Evolutionary conservation across 2,797 vertebrate genomes (phyloP).

Genomic region (Sebastes wilsoni): DNA sequence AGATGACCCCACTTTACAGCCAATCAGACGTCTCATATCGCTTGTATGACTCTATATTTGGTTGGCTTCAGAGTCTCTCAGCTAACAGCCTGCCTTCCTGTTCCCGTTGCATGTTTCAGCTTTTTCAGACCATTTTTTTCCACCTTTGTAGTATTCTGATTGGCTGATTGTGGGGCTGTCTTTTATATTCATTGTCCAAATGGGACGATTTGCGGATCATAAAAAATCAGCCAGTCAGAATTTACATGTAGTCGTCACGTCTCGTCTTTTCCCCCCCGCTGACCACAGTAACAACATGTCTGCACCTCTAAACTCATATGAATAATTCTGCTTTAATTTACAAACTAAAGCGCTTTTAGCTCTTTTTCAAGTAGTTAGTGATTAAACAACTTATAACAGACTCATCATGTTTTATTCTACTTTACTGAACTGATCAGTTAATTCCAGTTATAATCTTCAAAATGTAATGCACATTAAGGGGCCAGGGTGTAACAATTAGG

Average conservation of each 20-base stretch:
- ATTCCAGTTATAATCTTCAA: background rate
- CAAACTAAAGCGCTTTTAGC: conserved; percentile 1
- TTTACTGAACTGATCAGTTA: background rate
- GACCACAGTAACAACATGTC: conserved; percentile 16
- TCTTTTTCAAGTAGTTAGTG: background rate
- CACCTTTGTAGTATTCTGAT: conserved; percentile 83
- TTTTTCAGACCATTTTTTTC: conserved; percentile 3
- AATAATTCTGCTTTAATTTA: conserved; percentile 4
- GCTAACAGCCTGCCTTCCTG: conserved; percentile 65
- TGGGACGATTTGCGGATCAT: conserved; percentile 41
- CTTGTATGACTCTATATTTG: conserved; percentile 88
- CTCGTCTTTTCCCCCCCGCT: conserved; percentile 18
- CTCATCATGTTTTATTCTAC: background rate
- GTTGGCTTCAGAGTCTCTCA: conserved; percentile 63
- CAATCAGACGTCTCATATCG: conserved; percentile 94
- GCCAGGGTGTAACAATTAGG: too few relatives aligned
- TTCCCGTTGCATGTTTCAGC: conserved; percentile 72
- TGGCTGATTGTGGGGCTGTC: conserved; percentile 85
- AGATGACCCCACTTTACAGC: conserved; percentile 99
- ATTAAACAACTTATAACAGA: background rate
- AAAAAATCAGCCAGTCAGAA: conserved; percentile 84
- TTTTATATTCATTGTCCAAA: conserved; percentile 17
- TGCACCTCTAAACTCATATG: background rate
- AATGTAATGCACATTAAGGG: too few relatives aligned
- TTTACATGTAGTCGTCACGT: conserved; percentile 32